Conservation (phyloP, 2,113 vertebrate genomes). For the Nothocercus nigrocapillus region DNA sequence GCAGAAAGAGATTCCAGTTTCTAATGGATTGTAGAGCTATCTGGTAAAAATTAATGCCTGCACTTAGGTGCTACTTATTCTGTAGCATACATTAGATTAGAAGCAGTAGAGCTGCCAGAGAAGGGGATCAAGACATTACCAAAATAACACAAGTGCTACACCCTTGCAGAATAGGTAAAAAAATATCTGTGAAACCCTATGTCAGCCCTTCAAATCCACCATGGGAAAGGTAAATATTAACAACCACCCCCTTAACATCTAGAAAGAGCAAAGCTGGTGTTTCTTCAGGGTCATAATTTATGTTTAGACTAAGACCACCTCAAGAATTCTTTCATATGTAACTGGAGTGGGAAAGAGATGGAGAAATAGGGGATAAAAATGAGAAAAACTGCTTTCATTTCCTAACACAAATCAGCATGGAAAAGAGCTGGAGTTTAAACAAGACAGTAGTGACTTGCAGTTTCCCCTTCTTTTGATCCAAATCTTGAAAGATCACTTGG, state of each 20-base stretch:
- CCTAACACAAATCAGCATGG: background rate
- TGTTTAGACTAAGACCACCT: background rate
- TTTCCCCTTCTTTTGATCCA: background rate
- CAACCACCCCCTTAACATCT: background rate
- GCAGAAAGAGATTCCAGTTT: background rate
- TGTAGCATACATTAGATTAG: background rate
- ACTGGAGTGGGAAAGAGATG: background rate
- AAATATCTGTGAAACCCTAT: slow-evolving; percentile 19
- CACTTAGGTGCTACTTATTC: background rate
- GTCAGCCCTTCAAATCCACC: slow-evolving; percentile 19
- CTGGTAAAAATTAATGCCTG: slow-evolving; percentile 16
- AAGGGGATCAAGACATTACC: background rate
- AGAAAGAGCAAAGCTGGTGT: background rate
- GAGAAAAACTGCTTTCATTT: background rate
- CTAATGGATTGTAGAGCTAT: background rate
- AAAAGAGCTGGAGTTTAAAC: background rate
- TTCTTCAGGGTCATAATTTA: background rate
- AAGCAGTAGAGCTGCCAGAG: background rate
- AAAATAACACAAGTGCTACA: slow-evolving; percentile 5
- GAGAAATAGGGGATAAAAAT: background rate
- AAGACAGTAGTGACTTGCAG: background rate
- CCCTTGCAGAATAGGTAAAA: slow-evolving; percentile 36
- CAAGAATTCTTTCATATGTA: background rate
- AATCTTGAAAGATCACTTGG: background rate
- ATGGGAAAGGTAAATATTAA: slow-evolving; percentile 28